phyloP scores from a whole-genome alignment of 2,888 invertebrate genomes.

The Salticus scenicus region DNA sequence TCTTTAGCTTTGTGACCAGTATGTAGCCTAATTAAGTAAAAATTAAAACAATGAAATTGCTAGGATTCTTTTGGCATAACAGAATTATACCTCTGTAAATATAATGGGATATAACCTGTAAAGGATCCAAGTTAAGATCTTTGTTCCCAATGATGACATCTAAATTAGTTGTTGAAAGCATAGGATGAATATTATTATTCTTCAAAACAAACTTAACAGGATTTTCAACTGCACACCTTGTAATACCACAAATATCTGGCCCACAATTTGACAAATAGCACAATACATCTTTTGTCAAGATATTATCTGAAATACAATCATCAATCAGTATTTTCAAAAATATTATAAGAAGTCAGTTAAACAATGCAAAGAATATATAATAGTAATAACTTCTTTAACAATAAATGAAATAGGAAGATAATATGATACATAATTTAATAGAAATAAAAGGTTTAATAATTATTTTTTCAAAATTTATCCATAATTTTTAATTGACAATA shows the following conservation, averaged over 20 bases:
- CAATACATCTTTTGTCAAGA: constrained; percentile 45
- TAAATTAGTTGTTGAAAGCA: not conserved
- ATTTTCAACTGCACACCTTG: constrained; percentile 44
- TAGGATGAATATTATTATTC: not conserved
- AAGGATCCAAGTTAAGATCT: constrained; percentile 37
- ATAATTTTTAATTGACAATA: no score
- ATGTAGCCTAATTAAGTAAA: no score
- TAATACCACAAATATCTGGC: constrained; percentile 48
- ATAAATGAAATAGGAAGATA: not conserved
- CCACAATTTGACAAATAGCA: constrained; percentile 50
- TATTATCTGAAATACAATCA: constrained; percentile 31
- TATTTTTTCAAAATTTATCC: not conserved
- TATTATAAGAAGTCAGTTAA: not conserved
- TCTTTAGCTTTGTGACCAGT: no score
- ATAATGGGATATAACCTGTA: constrained; percentile 52
- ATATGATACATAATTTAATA: not conserved
- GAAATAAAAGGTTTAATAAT: not conserved
- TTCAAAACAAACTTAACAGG: constrained; percentile 39
- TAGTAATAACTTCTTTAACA: not conserved
- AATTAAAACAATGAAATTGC: no score
- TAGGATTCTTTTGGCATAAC: no score
- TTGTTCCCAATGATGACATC: constrained; percentile 43
- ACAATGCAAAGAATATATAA: not conserved
- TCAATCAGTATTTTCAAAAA: not conserved
- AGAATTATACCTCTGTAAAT: no score